Conservation (phyloP, 2,797 vertebrate genomes). For the Chelon labrosus region DNA sequence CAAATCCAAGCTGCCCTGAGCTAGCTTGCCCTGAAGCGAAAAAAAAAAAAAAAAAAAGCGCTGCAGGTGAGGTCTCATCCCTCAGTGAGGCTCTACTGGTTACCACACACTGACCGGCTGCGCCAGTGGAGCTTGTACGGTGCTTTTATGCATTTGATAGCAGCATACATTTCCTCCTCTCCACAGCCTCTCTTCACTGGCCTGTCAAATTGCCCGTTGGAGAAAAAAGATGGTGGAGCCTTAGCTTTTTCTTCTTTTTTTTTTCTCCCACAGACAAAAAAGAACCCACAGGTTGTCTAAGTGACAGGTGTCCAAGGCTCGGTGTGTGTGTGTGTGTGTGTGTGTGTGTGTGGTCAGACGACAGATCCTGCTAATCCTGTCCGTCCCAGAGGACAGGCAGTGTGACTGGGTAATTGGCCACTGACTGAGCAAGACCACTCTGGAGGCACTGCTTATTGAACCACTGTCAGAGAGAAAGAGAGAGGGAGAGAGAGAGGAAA, state of each 20-base stretch:
- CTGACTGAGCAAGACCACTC: conserved; percentile 78
- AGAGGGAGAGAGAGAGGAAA: conserved; percentile 37
- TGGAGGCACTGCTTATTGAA: conserved; percentile 78
- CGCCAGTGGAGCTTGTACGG: conserved; percentile 54
- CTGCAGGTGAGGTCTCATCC: conserved; percentile 60
- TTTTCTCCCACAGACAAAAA: conserved; percentile 40
- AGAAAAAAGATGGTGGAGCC: conserved; percentile 55
- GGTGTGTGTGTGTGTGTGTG: conserved; percentile 27
- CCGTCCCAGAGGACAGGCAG: conserved; percentile 72
- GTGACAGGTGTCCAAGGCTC: conserved; percentile 67
- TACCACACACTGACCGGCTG: conserved; percentile 50
- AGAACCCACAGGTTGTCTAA: conserved; percentile 68
- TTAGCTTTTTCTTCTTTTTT: conserved; percentile 19
- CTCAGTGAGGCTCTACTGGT: conserved; percentile 28
- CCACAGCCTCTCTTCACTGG: conserved; percentile 64
- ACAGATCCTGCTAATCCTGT: conserved; percentile 78
- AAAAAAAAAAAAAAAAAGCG: background rate
- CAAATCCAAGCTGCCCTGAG: conserved; percentile 37
- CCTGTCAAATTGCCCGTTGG: conserved; percentile 71
- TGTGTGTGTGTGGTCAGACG: conserved; percentile 55
- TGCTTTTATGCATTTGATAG: conserved; percentile 68
- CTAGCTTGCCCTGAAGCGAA: conserved; percentile 32
- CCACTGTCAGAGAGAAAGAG: conserved; percentile 61
- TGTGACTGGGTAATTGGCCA: conserved; percentile 83
- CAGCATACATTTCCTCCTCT: conserved; percentile 50